Conservation (phyloP, 2,888 invertebrate species). For the Muschampia staudingeri region DNA sequence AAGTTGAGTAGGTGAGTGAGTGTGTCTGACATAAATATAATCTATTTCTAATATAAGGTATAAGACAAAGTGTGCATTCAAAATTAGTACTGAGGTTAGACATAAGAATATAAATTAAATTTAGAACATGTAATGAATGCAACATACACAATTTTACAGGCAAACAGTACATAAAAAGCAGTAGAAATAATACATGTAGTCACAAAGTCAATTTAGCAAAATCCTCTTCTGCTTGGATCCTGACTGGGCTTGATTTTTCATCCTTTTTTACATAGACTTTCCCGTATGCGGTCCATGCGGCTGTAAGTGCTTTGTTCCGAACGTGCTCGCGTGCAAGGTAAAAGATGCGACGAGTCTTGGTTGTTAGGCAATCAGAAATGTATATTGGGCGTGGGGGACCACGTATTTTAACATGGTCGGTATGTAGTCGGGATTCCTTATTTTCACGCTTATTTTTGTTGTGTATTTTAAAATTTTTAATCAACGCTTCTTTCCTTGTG, state of each 20-base stretch:
- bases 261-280: not conserved
- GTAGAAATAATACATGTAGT: too few species aligned
- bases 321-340: not conserved
- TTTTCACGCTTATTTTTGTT: constrained; percentile 47
- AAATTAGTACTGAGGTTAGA: too few species aligned
- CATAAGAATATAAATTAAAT: too few species aligned
- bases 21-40: too few species aligned
- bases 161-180: too few species aligned
- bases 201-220: too few species aligned
- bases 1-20: too few species aligned
- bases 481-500: constrained; percentile 27
- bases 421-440: constrained; percentile 49
- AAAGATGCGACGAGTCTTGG: not conserved
- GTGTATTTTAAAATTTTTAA: not conserved
- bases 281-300: not conserved
- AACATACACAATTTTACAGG: too few species aligned
- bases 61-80: too few species aligned
- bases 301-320: not conserved
- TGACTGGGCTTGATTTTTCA: not conserved
- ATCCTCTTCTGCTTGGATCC: too few species aligned
- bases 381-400: constrained; percentile 30
- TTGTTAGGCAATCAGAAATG: not conserved
- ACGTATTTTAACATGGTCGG: constrained; percentile 48
- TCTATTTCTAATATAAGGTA: too few species aligned
- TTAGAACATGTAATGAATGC: too few species aligned